A percentile compares a stretch with the other conserved stretches of the same genome.
These are phyloP conservation scores for Cyaniris semiargus DNA, from an alignment of 2,888 invertebrate species.

Conservation along the genomic window DNA sequence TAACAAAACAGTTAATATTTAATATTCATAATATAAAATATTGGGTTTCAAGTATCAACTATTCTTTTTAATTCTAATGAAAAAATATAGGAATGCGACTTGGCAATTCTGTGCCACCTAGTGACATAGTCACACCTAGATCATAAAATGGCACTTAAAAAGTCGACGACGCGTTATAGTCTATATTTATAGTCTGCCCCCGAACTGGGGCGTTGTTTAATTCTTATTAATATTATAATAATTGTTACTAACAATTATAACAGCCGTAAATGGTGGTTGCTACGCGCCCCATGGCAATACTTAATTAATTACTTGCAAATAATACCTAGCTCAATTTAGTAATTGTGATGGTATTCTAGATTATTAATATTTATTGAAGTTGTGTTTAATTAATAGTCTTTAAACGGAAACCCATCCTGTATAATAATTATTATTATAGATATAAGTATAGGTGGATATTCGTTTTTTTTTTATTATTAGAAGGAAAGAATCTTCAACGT, in stretches of 20 bases:
- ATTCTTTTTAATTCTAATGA: background rate
- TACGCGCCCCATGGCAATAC: constrained; percentile 23
- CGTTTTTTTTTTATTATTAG: no score
- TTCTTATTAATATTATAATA: constrained; percentile 12
- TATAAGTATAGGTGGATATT: no score
- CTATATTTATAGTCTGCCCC: constrained; percentile 13
- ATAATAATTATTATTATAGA: no score
- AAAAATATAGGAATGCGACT: background rate
- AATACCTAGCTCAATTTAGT: constrained; percentile 23
- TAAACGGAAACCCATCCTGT: background rate
- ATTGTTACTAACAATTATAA: background rate
- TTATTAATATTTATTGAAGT: background rate
- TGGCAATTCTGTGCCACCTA: constrained; percentile 7
- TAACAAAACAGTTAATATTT: background rate
- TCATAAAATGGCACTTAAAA: constrained; percentile 30
- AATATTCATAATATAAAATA: no score
- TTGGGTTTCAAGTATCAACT: no score
- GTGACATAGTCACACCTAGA: constrained; percentile 23
- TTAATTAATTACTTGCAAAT: constrained; percentile 18
- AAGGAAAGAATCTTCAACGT: no score
- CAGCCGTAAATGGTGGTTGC: background rate
- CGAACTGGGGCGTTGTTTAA: constrained; percentile 1
- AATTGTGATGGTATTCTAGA: constrained; percentile 23
- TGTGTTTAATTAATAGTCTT: background rate
- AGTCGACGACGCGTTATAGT: constrained; percentile 22